Evolutionary conservation across 2,797 vertebrate species (phyloP).

Genomic region (Tokudaia tokunoshimensis): DNA sequence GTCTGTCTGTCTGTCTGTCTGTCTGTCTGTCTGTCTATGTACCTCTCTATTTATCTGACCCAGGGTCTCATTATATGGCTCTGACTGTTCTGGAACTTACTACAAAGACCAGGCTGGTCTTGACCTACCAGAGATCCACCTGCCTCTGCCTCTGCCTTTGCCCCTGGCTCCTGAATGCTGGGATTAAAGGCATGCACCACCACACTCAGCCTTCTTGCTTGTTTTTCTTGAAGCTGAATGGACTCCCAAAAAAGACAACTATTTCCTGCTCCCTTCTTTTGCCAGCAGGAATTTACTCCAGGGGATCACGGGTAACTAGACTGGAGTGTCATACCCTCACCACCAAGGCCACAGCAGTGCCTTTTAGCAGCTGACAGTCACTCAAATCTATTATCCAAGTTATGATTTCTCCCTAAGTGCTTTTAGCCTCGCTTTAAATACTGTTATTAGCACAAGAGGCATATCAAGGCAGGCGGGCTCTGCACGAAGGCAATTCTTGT

Average conservation of each 20-base stretch:
- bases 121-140: background rate
- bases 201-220: background rate
- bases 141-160: background rate
- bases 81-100: background rate
- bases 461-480: background rate
- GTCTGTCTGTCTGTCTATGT: background rate
- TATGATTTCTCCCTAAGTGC: background rate
- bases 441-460: constrained; percentile 14
- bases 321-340: background rate
- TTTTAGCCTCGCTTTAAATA: constrained; percentile 40
- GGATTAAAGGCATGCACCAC: background rate
- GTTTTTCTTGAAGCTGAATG: background rate
- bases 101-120: background rate
- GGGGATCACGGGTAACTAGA: background rate
- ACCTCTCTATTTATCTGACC: background rate
- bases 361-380: background rate
- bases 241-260: background rate
- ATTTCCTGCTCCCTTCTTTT: constrained; percentile 10
- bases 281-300: background rate
- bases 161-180: background rate
- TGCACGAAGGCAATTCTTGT: constrained; percentile 13
- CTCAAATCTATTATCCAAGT: background rate
- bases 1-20: background rate
- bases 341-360: background rate
- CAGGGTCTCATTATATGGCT: background rate